phyloP scores from a whole-genome alignment of 30 jellyfish, hydroid and myxozoan genomes.

The Hydractinia symbiolongicarpus region DNA sequence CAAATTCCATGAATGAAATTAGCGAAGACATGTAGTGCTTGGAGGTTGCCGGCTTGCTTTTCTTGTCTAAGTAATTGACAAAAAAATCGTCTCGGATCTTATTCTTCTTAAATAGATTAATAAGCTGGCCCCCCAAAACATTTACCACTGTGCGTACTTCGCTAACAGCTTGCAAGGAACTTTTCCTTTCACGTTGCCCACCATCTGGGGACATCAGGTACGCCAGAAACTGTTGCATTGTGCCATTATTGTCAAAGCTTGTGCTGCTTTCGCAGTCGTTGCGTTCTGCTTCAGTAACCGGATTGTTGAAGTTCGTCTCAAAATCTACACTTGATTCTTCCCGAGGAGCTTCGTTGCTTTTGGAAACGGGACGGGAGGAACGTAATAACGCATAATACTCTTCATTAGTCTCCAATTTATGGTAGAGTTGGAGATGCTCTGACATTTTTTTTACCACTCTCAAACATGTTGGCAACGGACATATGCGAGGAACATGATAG shows the following conservation, averaged over 20 bases:
- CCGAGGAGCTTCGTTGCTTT: no score
- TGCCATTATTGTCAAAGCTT: neutral
- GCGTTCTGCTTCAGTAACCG: no score
- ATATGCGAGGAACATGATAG: neutral
- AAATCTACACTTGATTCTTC: no score
- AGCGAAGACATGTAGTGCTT: conserved; percentile 7
- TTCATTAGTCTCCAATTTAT: no score
- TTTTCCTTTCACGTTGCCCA: conserved; percentile 8
- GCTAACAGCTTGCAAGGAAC: neutral
- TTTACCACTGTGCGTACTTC: conserved; percentile 7
- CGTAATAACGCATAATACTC: no score
- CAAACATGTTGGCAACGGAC: no score
- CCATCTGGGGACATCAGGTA: conserved; percentile 22
- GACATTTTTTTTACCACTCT: no score
- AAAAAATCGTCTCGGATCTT: neutral
- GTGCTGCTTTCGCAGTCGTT: neutral
- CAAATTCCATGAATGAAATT: neutral
- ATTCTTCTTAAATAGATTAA: neutral
- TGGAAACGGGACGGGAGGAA: no score
- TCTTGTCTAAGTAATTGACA: neutral
- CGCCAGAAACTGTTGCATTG: neutral
- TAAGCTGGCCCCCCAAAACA: neutral
- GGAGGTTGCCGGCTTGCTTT: neutral
- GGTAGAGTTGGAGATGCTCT: no score
- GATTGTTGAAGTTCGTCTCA: no score